phyloP scores from a whole-genome alignment of 2,797 vertebrate genomes.

The Netta rufina region DNA sequence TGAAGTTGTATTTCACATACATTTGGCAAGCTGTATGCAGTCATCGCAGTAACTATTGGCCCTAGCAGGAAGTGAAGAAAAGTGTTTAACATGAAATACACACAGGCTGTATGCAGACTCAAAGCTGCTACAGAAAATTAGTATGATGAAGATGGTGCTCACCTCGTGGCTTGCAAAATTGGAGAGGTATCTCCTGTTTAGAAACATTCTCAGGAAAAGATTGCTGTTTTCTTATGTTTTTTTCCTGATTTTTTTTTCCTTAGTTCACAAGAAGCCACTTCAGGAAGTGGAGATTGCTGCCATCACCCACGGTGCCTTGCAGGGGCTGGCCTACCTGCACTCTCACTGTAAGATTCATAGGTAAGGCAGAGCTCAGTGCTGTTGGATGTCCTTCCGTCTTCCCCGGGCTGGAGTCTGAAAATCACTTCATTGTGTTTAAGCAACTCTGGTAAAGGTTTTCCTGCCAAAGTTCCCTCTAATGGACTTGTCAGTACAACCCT shows the following conservation, averaged over 20 bases:
- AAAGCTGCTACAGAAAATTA: not conserved
- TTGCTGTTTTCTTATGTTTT: accelerated
- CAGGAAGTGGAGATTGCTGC: slow-evolving; percentile 99
- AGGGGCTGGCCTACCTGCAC: slow-evolving; percentile 97
- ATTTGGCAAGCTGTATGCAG: not conserved
- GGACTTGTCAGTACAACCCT: not conserved
- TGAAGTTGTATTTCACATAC: not conserved
- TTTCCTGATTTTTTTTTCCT: not conserved
- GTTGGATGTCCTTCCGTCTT: not conserved
- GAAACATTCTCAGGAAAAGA: not conserved
- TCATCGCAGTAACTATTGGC: not conserved
- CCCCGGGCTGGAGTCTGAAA: not conserved
- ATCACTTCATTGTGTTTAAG: not conserved
- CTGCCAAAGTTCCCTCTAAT: not conserved
- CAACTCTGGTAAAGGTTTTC: not conserved
- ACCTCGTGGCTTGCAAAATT: not conserved
- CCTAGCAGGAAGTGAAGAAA: not conserved
- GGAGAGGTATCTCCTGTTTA: not conserved
- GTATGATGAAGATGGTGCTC: not conserved
- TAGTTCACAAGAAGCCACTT: slow-evolving; percentile 98
- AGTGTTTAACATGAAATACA: not conserved
- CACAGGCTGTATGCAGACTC: not conserved
- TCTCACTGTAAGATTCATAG: slow-evolving; percentile 98
- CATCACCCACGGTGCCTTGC: slow-evolving; percentile 99
- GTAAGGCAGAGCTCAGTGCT: slow-evolving; percentile 71